Base-by-base conservation (phyloP, 2,113 vertebrate species). In the Thunnus thynnus region DNA sequence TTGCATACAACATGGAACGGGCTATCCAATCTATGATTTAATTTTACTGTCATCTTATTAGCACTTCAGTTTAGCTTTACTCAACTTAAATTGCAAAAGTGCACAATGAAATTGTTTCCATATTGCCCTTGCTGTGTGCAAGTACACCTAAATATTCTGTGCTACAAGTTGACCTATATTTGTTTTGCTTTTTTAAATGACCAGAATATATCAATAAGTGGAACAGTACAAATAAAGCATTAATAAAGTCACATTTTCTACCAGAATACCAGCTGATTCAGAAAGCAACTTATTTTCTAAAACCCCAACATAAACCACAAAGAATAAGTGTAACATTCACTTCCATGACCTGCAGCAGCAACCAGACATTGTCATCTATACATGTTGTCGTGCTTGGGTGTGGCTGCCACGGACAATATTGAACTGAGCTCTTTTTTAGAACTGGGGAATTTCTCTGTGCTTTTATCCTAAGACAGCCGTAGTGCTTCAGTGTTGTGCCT, bases 401-500 rank as follows among this genome's bases (percentile, higher is more conserved):
- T 91, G 92, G 87, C 88, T 5, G 64, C 86, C 41, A 44, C 78
- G 75, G 82, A 93, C 88, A 84, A 80, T 78, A 89, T 72, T 88
- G 75, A 91, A 85, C 72, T 61, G 51, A 51, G 58, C 80, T 85
- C 71, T 84, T 89, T 92, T 93, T 90, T 89, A 88, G 86, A 81
- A 88, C 82, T 82, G 88, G 86, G 88, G 85, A 91, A 84, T 93
- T 93, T 92, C 82, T 84, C 73, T 65, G 58, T 0, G 22, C 78
- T 93, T 92, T 89, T 75, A 91, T 94, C 90, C 80, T 77, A 25
- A 88, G 88, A 91, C 91, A 85, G 82, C 81, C 76, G 51, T 65
- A 89, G 72, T 64, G 80, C 80, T 86, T 90, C 81, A 85, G 77
- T 78, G 77, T 88, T 86, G 86, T 85, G 87, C 86, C 91, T 86